These are phyloP conservation scores for Toxotes chatareus DNA, from an alignment of 2,113 vertebrate genomes.

Conservation along the genomic window DNA sequence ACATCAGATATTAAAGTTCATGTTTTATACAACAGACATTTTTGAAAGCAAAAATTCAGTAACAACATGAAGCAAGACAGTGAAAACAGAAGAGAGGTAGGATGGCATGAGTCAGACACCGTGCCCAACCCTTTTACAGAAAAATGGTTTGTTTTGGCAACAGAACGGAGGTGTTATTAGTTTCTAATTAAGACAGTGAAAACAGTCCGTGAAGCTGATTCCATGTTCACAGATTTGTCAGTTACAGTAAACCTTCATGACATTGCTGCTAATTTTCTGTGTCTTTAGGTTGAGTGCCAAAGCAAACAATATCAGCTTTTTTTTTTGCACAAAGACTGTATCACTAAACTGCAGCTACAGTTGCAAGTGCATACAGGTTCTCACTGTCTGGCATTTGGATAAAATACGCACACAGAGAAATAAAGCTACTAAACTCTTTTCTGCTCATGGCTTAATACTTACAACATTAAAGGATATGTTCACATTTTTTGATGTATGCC, in stretches of 20 bases:
- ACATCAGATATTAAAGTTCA: conserved; percentile 7
- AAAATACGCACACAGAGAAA: neutral
- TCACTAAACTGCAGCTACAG: conserved; percentile 1
- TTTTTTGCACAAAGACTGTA: neutral
- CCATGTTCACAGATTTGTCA: conserved; percentile 22
- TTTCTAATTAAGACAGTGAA: conserved; percentile 52
- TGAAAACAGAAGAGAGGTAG: conserved; percentile 36
- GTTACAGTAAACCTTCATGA: conserved; percentile 16
- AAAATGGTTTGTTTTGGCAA: conserved; percentile 62
- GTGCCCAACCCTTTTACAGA: conserved; percentile 35
- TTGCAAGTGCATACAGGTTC: conserved; percentile 25
- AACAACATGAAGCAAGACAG: neutral
- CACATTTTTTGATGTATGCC: neutral
- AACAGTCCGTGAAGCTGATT: conserved; percentile 20
- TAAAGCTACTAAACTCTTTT: neutral
- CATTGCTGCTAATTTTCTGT: conserved; percentile 32
- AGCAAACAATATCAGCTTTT: conserved; percentile 37
- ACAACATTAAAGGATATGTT: neutral
- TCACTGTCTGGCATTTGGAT: neutral
- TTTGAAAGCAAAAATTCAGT: neutral
- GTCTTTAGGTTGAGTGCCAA: conserved; percentile 28
- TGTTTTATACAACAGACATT: neutral
- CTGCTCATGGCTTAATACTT: neutral
- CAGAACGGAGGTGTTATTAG: conserved; percentile 43
- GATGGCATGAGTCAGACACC: conserved; percentile 47